Evolutionary conservation across 2,113 vertebrate species (phyloP).

Genomic region (Dasyurus viverrinus): DNA sequence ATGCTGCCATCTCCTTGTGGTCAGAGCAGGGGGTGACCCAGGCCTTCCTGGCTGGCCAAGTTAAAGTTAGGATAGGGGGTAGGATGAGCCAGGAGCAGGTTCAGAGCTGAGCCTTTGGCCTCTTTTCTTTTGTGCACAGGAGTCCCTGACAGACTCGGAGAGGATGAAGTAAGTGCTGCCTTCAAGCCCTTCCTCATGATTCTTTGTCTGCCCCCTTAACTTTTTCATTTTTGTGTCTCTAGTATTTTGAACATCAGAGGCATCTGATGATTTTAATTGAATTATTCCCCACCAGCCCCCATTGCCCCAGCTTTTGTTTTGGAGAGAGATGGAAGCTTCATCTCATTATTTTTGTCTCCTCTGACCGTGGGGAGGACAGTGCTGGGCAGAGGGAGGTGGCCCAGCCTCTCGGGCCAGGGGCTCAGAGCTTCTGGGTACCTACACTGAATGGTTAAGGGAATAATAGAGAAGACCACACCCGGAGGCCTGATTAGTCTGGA

Average conservation of each 20-base stretch:
- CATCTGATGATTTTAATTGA: background rate
- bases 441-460: constrained; percentile 60
- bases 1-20: background rate
- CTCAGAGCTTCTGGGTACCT: background rate
- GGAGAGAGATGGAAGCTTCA: background rate
- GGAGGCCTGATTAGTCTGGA: constrained; percentile 7
- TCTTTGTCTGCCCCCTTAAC: background rate
- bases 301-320: background rate
- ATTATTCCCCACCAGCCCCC: background rate
- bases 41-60: background rate
- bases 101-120: constrained; percentile 57
- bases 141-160: constrained; percentile 90
- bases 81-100: background rate
- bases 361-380: background rate
- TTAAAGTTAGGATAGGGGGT: background rate
- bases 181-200: background rate
- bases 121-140: constrained; percentile 87
- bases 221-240: constrained; percentile 40
- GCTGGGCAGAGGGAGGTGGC: background rate
- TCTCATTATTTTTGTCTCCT: constrained; percentile 6
- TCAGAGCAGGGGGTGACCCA: background rate
- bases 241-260: background rate
- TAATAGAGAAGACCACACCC: constrained; percentile 70
- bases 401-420: too few species aligned
- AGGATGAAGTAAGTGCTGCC: constrained; percentile 92